Base-by-base conservation (phyloP, 2,113 vertebrate species). In the Cettia cetti region DNA sequence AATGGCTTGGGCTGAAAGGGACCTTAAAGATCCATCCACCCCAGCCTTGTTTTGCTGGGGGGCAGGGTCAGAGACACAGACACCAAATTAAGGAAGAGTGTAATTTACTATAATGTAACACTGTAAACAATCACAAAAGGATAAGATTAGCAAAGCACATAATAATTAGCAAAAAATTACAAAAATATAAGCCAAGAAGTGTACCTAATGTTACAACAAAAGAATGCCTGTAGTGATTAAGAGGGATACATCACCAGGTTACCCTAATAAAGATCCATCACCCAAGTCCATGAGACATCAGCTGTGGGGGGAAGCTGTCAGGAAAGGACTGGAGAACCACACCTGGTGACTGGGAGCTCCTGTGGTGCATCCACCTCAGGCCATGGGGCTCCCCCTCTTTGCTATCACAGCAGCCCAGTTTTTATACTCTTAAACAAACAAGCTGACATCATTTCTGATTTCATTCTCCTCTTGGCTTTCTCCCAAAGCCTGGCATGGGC, bases 351-450 rank as follows among this genome's bases (percentile, higher is more conserved):
- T 35, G 44, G 53, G 53, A 82, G 4, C 11, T 59, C 19, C 9
- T 49, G 44, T 40, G 30, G 18, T 28, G 15, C 0, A 0, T 15
- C 53, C 19, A 4, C 11, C n/a, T 69, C 23, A 19, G 19, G 44
- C 35, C 15, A 9, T n/a, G 19, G 40, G 15, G 42, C 18, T 23
- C 15, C 30, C 23, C 30, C 3, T 19, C 19, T 40, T n/a, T 15
- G 12, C 65, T 42, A 3, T 49, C 44, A 44, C 44, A 45, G 30
- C 13, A 18, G 30, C 30, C 15, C 35, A 22, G 30, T 17, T 59
- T 82, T 69, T 40, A 14, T 49, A 28, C 30, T n/a, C 18, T 40
- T 82, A n/a, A 69, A 47, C 11, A 28, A 59, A 47, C 9, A 68
- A n/a, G 9, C 9, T 33, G 35, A 28, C 9, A 13, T 33, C 33